Evolutionary conservation across 2,797 vertebrate species (phyloP).

Genomic region (Manis javanica): DNA sequence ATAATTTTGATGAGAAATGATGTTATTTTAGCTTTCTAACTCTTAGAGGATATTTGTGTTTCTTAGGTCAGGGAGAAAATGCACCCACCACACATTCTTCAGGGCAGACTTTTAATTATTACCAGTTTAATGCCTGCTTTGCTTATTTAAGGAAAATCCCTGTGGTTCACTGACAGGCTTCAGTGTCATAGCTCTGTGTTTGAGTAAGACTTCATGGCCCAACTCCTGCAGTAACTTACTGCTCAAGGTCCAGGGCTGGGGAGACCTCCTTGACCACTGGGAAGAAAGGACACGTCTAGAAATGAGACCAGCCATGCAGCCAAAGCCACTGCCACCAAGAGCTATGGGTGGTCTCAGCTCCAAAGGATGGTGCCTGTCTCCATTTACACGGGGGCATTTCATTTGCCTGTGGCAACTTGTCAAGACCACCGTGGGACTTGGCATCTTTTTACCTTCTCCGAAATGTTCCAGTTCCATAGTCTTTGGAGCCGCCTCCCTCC

Average conservation of each 20-base stretch:
- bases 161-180: conserved; percentile 4
- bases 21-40: conserved; percentile 19
- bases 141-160: conserved; percentile 66
- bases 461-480: not conserved
- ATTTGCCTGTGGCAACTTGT: not conserved
- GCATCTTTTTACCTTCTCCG: not conserved
- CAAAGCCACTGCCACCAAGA: not conserved
- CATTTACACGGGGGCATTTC: accelerated
- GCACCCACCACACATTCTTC: conserved; percentile 48
- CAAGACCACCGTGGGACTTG: not conserved
- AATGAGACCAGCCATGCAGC: not conserved
- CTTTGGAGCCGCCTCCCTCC: not conserved
- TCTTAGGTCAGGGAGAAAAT: conserved; percentile 21
- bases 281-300: not conserved
- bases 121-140: conserved; percentile 19
- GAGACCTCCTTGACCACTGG: not conserved
- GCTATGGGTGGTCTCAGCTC: accelerated
- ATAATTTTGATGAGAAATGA: not conserved
- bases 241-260: not conserved
- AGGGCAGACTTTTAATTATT: conserved; percentile 62
- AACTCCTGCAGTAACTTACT: not conserved
- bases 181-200: not conserved
- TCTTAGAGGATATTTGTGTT: not conserved
- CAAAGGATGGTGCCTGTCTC: not conserved
- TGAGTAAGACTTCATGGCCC: not conserved